Base-by-base conservation (phyloP, 2,113 vertebrate species). In the Semicossyphus pulcher region DNA sequence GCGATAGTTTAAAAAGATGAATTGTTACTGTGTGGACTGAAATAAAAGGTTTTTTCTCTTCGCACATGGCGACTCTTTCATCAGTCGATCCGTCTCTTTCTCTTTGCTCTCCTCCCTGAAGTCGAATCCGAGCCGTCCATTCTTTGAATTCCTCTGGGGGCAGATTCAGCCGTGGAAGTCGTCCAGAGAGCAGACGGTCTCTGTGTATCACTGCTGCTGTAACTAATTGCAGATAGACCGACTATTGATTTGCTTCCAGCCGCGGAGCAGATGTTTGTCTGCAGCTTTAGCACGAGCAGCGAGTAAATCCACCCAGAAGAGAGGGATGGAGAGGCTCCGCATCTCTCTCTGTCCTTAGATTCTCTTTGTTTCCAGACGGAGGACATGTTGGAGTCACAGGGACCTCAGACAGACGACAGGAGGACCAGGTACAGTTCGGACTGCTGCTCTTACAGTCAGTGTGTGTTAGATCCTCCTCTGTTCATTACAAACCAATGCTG, bases 171-270 rank as follows among this genome's bases (percentile, higher is more conserved):
- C 0, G 61, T 65, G 70, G 48, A 54, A 52, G 65, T 60, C 21
- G 6, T 83, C 70, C 41, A 37, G 61, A 6, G 47, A 48, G 66
- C 1, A 8, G 64, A 59, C 3, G 10, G 9, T 29, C 60, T 45
- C n/a, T n/a, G n/a, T n/a, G n/a, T n/a, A n/a, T n/a, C 6, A 4
- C 29, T 64, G 58, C 78, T 66, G 56, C 70, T 76, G 64, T 57
- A 72, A 75, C 79, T 79, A 72, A 86, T 78, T 68, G 58, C 79
- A 72, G 44, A 76, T 53, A 68, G 72, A 80, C 67, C 10, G 25
- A 23, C 25, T 64, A 72, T 72, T 72, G 76, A 80, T 80, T 61
- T 58, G 61, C 49, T 67, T 70, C 72, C 68, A 80, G 67, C 65
- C 72, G 44, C 10, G 2, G 10, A 72, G 51, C 73, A 82, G 68